Evolutionary conservation across 1,140 invertebrate species (phyloP).

Genomic region (Venustaconcha ellipsiformis): DNA sequence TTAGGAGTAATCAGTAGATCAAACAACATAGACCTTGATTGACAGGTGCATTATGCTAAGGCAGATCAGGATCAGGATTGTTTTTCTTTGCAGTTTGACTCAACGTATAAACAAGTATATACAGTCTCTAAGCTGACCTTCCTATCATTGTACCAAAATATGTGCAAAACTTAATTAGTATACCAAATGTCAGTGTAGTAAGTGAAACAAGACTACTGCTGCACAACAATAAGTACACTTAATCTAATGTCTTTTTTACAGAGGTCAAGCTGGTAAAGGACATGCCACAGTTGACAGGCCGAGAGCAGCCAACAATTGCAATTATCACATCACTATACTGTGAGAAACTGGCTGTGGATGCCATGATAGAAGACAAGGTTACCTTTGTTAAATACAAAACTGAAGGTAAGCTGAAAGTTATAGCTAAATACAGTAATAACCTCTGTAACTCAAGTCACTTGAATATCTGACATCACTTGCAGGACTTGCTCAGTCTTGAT

Average conservation of each 20-base stretch:
- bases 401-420: conserved; percentile 45
- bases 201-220: too few relatives aligned
- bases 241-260: conserved; percentile 20
- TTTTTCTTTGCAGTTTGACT: too few relatives aligned
- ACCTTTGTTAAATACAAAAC: conserved; percentile 95
- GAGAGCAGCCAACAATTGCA: conserved; percentile 96
- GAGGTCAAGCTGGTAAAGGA: conserved; percentile 80
- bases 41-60: too few relatives aligned
- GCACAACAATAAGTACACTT: too few relatives aligned
- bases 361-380: conserved; percentile 98
- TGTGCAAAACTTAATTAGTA: too few relatives aligned
- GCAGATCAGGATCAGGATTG: too few relatives aligned
- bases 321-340: conserved; percentile 98
- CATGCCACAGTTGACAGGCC: conserved; percentile 89
- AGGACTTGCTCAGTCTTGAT: neutral
- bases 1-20: too few relatives aligned
- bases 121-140: too few relatives aligned
- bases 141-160: too few relatives aligned
- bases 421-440: neutral
- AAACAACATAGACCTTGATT: too few relatives aligned
- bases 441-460: neutral
- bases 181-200: too few relatives aligned
- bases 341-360: conserved; percentile 97
- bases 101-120: too few relatives aligned
- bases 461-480: neutral